Evolutionary conservation across 2,888 invertebrate genomes (phyloP).

Genomic region (Drosophila trichaetosa): DNA sequence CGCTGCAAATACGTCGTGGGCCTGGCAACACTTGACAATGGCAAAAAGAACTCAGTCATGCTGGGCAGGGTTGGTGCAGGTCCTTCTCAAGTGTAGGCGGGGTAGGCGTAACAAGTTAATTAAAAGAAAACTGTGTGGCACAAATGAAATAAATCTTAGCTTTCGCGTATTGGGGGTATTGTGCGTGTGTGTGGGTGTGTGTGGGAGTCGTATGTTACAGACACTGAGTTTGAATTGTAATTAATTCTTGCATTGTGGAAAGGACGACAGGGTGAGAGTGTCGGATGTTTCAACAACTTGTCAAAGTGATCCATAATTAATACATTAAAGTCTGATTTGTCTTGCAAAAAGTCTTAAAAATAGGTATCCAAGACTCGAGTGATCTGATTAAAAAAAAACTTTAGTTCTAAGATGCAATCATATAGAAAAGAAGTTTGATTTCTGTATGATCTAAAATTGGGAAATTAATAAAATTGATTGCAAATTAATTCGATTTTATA

Average conservation of each 20-base stretch:
- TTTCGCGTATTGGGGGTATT: conserved; percentile 9
- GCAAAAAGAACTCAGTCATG: conserved; percentile 33
- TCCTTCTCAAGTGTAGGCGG: not conserved
- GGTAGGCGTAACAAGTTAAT: conserved; percentile 70
- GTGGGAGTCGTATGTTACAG: conserved; percentile 40
- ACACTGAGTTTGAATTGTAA: conserved; percentile 72
- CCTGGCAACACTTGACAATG: conserved; percentile 74
- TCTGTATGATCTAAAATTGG: not conserved
- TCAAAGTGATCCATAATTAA: conserved; percentile 14
- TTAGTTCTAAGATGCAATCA: not conserved
- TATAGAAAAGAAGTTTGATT: not conserved
- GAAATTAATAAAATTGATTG: not conserved
- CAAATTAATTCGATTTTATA: not conserved
- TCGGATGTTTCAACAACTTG: not conserved
- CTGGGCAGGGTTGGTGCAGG: not conserved
- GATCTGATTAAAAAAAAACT: not conserved
- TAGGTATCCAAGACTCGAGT: not conserved
- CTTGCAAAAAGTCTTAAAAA: not conserved
- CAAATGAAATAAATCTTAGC: conserved; percentile 75
- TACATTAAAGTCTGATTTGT: conserved; percentile 3
- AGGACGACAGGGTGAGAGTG: not conserved
- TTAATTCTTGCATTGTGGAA: conserved; percentile 51
- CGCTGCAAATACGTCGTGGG: conserved; percentile 48
- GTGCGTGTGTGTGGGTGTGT: conserved; percentile 15
- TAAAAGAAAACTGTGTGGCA: conserved; percentile 77